phyloP scores from a whole-genome alignment of 2,888 invertebrate species.

The Proisotoma minuta region DNA sequence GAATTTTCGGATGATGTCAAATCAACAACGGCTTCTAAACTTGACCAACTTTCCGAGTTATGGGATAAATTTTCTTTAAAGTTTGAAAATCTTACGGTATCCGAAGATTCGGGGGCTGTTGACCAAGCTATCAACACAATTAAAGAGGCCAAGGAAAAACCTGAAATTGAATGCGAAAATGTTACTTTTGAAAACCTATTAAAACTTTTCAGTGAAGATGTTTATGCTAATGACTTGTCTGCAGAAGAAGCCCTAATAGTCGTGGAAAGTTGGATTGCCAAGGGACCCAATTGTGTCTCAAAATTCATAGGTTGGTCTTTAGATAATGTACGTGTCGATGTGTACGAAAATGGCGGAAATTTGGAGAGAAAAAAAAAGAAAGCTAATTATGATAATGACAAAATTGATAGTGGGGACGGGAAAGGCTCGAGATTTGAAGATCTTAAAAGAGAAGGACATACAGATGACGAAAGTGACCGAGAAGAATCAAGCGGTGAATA shows the following conservation, averaged over 20 bases:
- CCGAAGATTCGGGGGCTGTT: constrained; percentile 11
- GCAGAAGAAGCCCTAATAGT: neutral
- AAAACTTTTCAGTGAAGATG: neutral
- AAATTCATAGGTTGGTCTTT: neutral
- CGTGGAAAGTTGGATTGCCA: neutral
- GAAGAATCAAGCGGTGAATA: too few species aligned
- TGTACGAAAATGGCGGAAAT: neutral
- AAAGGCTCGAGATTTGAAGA: too few species aligned
- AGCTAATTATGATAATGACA: too few species aligned
- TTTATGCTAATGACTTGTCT: neutral
- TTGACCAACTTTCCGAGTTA: neutral
- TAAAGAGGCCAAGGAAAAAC: neutral
- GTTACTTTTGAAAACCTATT: neutral
- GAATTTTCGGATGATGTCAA: neutral
- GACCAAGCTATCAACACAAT: constrained; percentile 26
- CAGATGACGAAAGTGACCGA: too few species aligned
- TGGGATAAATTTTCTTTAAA: neutral
- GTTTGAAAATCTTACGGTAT: constrained; percentile 22
- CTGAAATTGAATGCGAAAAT: neutral
- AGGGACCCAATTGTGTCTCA: neutral
- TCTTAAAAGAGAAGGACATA: too few species aligned
- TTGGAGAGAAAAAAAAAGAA: neutral
- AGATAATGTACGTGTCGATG: neutral
- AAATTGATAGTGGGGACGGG: neutral
- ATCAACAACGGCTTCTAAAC: neutral